These are phyloP conservation scores for Rhinopomastus cyanomelas DNA, from an alignment of 2,113 vertebrate genomes.

Conservation along the genomic window DNA sequence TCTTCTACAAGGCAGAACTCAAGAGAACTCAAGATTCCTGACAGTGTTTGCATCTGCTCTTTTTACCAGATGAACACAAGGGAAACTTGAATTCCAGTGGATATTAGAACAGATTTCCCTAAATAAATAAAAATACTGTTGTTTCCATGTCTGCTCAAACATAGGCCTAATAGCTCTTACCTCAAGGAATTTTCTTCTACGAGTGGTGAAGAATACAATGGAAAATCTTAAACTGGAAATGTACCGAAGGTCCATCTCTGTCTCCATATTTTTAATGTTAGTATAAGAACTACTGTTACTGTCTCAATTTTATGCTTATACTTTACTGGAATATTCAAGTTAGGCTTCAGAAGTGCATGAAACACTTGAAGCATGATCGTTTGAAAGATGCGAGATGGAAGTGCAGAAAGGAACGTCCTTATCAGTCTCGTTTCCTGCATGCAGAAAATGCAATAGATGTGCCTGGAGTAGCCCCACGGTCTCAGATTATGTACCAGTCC, in stretches of 20 bases:
- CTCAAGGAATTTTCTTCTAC: neutral
- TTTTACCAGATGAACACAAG: neutral
- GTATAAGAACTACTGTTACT: neutral
- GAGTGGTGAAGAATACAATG: neutral
- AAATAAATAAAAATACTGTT: neutral
- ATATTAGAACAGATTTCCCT: neutral
- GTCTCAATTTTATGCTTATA: neutral
- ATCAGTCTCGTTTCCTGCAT: neutral
- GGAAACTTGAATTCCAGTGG: neutral
- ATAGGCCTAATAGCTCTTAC: neutral
- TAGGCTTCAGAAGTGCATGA: neutral
- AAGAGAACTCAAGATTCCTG: neutral
- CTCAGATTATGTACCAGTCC: neutral
- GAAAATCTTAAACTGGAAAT: neutral
- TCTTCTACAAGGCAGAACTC: neutral
- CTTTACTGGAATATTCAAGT: neutral
- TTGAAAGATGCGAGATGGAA: neutral
- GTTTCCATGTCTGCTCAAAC: rapidly evolving
- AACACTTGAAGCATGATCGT: neutral
- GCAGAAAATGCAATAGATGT: neutral
- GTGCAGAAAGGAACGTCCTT: neutral
- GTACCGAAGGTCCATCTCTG: neutral
- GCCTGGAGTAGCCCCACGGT: neutral
- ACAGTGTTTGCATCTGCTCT: neutral
- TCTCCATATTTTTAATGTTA: neutral